phyloP scores from a whole-genome alignment of 1,140 invertebrate genomes.

The Drosophila arizonae region DNA sequence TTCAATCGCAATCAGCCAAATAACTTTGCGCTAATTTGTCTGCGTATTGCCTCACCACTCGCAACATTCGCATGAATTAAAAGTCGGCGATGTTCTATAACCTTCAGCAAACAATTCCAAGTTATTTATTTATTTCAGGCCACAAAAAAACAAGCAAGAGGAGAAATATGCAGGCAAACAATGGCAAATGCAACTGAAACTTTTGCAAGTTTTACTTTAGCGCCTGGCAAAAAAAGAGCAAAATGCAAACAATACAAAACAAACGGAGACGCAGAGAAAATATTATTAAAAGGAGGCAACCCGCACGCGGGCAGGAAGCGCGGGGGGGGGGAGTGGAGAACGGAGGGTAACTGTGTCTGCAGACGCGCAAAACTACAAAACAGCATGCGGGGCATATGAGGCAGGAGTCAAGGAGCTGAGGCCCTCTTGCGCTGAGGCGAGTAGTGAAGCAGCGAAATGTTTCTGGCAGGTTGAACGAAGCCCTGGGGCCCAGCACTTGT shows the following conservation, averaged over 20 bases:
- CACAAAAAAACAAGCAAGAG: conserved; percentile 3
- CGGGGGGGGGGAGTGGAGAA: neutral
- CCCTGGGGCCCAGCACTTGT: neutral
- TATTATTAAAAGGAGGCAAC: conserved; percentile 41
- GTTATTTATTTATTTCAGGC: conserved; percentile 51
- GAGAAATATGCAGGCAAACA: conserved; percentile 44
- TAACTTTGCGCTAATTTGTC: conserved; percentile 68
- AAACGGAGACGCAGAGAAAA: conserved; percentile 47
- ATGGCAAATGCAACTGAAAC: conserved; percentile 46
- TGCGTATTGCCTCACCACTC: conserved; percentile 34
- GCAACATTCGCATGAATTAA: conserved; percentile 51
- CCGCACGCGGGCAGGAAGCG: conserved; percentile 10
- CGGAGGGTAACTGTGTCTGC: too few species aligned
- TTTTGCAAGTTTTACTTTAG: conserved; percentile 35
- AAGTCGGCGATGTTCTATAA: conserved; percentile 40
- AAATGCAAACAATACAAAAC: conserved; percentile 64
- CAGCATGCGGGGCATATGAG: neutral
- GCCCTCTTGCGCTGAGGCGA: neutral
- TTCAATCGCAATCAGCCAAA: conserved; percentile 48
- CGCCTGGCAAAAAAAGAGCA: conserved; percentile 25
- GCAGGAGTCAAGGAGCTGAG: neutral
- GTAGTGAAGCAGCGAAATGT: neutral
- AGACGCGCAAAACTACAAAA: too few species aligned
- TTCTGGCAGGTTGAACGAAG: conserved; percentile 33
- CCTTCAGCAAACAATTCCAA: conserved; percentile 53